Conservation (phyloP, 2,888 invertebrate species). For the Orgyia antiqua region DNA sequence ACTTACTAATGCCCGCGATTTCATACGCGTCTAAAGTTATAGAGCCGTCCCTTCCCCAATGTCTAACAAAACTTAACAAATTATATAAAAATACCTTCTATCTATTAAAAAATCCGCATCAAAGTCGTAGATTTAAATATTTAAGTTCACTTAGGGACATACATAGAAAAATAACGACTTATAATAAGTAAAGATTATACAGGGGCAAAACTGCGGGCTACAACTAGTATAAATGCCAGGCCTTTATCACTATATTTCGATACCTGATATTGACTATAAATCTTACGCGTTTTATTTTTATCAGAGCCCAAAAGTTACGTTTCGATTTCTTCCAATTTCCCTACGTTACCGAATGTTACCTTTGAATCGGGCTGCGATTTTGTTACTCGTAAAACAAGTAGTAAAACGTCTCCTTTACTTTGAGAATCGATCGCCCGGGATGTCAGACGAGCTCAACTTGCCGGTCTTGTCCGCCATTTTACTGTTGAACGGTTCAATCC, state of each 20-base stretch:
- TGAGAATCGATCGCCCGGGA: conserved; percentile 46
- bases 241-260: conserved; percentile 26
- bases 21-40: too few relatives aligned
- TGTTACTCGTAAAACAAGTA: conserved; percentile 54
- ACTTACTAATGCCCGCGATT: too few relatives aligned
- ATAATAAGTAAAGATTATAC: too few relatives aligned
- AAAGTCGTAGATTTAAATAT: too few relatives aligned
- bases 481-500: conserved; percentile 35
- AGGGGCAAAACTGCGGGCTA: too few relatives aligned
- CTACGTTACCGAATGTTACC: conserved; percentile 23
- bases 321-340: conserved; percentile 31
- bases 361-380: conserved; percentile 47
- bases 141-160: too few relatives aligned
- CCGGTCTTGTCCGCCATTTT: conserved; percentile 35
- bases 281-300: conserved; percentile 50
- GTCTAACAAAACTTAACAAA: too few relatives aligned
- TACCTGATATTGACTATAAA: conserved; percentile 32
- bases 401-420: conserved; percentile 52
- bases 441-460: conserved; percentile 31
- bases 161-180: too few relatives aligned
- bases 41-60: too few relatives aligned
- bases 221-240: too few relatives aligned
- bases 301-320: conserved; percentile 33
- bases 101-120: too few relatives aligned
- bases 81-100: too few relatives aligned